phyloP scores from a whole-genome alignment of 2,888 invertebrate genomes.

The Brachypalpus laphriformis region DNA sequence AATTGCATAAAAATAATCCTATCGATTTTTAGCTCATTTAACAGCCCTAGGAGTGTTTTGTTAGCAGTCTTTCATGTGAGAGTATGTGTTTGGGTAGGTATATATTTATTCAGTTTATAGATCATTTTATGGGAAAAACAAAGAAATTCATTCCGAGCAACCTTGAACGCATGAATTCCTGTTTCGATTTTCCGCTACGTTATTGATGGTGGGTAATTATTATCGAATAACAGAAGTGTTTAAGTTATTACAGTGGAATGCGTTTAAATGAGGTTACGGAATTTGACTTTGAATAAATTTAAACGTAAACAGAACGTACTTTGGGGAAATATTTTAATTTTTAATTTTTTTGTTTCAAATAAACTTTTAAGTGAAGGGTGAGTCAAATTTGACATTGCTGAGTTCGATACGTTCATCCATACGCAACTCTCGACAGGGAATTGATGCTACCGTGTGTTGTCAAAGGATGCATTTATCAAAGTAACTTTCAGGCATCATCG shows the following conservation, averaged over 20 bases:
- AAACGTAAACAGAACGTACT: not conserved
- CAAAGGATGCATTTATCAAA: too few species aligned
- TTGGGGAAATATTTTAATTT: not conserved
- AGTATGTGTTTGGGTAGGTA: not conserved
- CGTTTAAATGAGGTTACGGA: not conserved
- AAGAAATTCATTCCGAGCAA: slow-evolving; percentile 20
- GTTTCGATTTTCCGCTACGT: slow-evolving; percentile 43
- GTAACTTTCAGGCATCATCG: too few species aligned
- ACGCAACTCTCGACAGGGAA: too few species aligned
- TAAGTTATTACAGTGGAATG: not conserved
- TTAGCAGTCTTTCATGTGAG: slow-evolving; percentile 1
- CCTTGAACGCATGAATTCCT: slow-evolving; percentile 70
- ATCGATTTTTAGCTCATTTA: slow-evolving; percentile 44
- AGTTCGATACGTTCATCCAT: too few species aligned
- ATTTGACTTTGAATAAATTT: not conserved
- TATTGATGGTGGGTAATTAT: slow-evolving; percentile 7
- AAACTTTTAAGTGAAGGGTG: too few species aligned
- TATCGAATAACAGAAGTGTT: slow-evolving; percentile 15
- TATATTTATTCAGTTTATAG: slow-evolving; percentile 9
- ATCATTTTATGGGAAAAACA: slow-evolving; percentile 46
- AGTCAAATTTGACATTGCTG: too few species aligned
- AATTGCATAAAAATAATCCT: slow-evolving; percentile 58
- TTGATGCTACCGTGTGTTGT: too few species aligned
- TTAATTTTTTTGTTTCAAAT: too few species aligned
- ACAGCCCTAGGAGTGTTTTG: slow-evolving; percentile 16